Percentiles rank a stretch among this genome's conserved stretches.
These are phyloP conservation scores for Seira ritae DNA, from an alignment of 2,888 invertebrate genomes.

Conservation along the genomic window DNA sequence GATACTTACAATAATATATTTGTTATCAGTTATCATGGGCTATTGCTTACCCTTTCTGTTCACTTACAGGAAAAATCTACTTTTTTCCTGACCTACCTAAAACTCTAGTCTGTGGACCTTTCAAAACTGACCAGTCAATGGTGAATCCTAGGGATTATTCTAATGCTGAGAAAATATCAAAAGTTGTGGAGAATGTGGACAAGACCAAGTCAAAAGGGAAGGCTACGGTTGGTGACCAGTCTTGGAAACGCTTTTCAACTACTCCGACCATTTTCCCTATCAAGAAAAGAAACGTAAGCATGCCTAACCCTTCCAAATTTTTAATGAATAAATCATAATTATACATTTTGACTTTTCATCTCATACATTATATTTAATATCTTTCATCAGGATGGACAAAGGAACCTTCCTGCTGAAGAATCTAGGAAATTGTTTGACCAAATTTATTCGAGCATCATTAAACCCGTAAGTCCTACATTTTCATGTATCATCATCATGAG, in stretches of 20 bases:
- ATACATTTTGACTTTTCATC: not conserved
- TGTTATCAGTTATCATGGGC: not conserved
- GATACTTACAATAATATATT: too few relatives aligned
- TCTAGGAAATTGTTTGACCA: conserved; percentile 39
- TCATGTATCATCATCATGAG: too few relatives aligned
- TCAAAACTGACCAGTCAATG: conserved; percentile 47
- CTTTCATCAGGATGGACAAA: conserved; percentile 42
- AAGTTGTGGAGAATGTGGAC: conserved; percentile 41
- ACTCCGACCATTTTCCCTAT: conserved; percentile 43
- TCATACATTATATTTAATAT: not conserved
- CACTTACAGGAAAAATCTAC: conserved; percentile 59
- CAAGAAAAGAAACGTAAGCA: conserved; percentile 46
- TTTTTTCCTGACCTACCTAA: conserved; percentile 59
- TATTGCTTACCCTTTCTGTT: conserved; percentile 10
- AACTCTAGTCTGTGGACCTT: conserved; percentile 63
- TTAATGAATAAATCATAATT: not conserved
- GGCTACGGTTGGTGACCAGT: conserved; percentile 43
- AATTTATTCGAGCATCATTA: conserved; percentile 36
- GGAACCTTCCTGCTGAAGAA: conserved; percentile 25
- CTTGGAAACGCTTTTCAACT: conserved; percentile 51
- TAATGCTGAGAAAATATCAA: conserved; percentile 35
- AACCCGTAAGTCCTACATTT: conserved; percentile 20
- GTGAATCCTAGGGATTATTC: conserved; percentile 17
- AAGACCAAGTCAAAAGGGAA: conserved; percentile 24
- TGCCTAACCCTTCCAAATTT: not conserved